These are phyloP conservation scores for Trichacis sp. DNA, from an alignment of 2,888 invertebrate species.

Conservation along the genomic window DNA sequence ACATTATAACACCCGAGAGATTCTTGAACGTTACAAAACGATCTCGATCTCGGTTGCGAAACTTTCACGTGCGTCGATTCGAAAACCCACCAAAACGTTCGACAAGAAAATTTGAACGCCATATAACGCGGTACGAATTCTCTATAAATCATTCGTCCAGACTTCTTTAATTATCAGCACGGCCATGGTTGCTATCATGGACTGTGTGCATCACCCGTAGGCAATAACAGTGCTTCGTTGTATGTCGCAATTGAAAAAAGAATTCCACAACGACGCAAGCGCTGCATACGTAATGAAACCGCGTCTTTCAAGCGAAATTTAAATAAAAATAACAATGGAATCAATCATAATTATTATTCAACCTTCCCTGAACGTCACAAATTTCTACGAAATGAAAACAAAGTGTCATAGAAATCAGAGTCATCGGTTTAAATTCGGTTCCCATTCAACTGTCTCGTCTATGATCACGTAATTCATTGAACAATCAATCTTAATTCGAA, in stretches of 20 bases:
- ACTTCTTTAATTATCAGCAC: constrained; percentile 64
- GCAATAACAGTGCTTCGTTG: constrained; percentile 44
- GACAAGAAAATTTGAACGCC: constrained; percentile 31
- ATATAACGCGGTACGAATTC: constrained; percentile 44
- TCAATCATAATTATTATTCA: background rate
- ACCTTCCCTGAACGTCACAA: background rate
- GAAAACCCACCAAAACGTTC: background rate
- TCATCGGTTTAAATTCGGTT: no score
- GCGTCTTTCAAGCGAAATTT: constrained; percentile 22
- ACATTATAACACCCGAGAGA: no score
- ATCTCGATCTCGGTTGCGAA: no score
- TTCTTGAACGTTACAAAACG: no score
- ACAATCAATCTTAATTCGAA: no score
- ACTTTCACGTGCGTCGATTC: background rate
- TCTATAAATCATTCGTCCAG: constrained; percentile 61
- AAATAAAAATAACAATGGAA: constrained; percentile 3
- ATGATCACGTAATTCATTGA: no score
- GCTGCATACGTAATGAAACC: constrained; percentile 28
- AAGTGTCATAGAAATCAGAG: no score
- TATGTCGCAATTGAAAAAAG: constrained; percentile 36
- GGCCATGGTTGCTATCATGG: constrained; percentile 59
- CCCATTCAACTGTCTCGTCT: no score
- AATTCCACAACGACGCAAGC: constrained; percentile 26
- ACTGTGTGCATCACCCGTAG: constrained; percentile 54
- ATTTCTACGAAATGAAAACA: background rate